phyloP scores from a whole-genome alignment of 92 coral and sea anemone genomes.

The Virgularia gustaviana region DNA sequence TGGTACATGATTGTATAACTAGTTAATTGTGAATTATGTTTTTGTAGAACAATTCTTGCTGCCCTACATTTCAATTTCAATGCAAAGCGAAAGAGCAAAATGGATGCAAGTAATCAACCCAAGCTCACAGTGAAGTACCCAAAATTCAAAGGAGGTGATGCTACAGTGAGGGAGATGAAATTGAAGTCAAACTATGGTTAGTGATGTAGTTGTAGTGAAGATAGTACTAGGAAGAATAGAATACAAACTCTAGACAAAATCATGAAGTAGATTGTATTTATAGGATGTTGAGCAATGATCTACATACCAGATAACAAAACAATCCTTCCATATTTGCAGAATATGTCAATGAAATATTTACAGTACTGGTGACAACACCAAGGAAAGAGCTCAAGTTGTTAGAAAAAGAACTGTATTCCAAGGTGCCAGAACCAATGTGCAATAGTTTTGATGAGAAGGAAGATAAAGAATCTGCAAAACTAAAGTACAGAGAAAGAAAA shows the following conservation, averaged over 20 bases:
- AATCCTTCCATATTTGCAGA: background rate
- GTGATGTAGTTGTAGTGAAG: too few relatives aligned
- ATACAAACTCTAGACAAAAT: background rate
- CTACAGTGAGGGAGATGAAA: constrained; percentile 2
- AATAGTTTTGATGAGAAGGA: background rate
- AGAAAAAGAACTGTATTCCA: background rate
- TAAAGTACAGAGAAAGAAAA: constrained; percentile 26
- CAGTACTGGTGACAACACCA: background rate
- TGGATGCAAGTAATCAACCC: background rate
- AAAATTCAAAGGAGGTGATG: background rate
- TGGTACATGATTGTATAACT: too few relatives aligned
- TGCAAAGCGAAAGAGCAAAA: background rate
- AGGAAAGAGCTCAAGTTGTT: constrained; percentile 2
- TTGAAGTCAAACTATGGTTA: background rate
- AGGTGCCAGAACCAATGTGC: background rate
- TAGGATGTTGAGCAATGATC: too few relatives aligned
- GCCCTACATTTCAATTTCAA: constrained; percentile 5
- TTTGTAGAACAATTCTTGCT: background rate
- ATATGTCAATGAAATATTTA: background rate
- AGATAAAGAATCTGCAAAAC: background rate
- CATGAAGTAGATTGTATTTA: too few relatives aligned
- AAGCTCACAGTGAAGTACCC: background rate
- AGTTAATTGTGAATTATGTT: background rate
- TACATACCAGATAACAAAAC: background rate
- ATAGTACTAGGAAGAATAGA: too few relatives aligned